These are phyloP conservation scores for Eupithecia insigniata DNA, from an alignment of 2,888 invertebrate genomes.

Conservation along the genomic window DNA sequence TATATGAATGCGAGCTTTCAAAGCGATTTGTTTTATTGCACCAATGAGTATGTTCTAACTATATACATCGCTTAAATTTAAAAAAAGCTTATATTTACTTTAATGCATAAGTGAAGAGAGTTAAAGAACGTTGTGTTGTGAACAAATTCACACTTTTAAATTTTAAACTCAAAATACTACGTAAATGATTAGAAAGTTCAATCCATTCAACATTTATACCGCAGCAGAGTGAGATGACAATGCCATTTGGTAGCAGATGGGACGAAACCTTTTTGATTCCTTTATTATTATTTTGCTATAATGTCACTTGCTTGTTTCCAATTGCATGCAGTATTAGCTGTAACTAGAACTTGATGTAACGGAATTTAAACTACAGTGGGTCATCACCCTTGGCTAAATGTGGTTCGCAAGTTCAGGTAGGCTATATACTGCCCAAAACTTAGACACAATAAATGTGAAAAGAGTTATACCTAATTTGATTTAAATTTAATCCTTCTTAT, in stretches of 20 bases:
- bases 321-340: constrained; percentile 10
- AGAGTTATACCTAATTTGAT: not conserved
- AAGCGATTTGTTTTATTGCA: not conserved
- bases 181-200: not conserved
- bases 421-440: constrained; percentile 2
- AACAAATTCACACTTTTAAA: not conserved
- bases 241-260: constrained; percentile 1
- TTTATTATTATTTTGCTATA: not conserved
- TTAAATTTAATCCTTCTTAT: not conserved
- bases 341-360: constrained; percentile 15
- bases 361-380: not conserved
- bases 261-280: constrained; percentile 6
- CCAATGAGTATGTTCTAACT: not conserved
- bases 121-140: not conserved
- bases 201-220: not conserved
- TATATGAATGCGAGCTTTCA: not conserved
- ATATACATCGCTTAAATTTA: not conserved
- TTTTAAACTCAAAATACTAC: not conserved
- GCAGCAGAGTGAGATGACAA: not conserved
- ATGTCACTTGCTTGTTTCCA: constrained; percentile 4
- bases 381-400: not conserved
- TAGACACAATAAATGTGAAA: not conserved
- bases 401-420: constrained; percentile 10
- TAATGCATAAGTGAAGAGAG: not conserved
- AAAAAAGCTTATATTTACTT: not conserved